Base-by-base conservation (phyloP, 2,113 vertebrate genomes). In the Rhinolophus ferrumequinum region DNA sequence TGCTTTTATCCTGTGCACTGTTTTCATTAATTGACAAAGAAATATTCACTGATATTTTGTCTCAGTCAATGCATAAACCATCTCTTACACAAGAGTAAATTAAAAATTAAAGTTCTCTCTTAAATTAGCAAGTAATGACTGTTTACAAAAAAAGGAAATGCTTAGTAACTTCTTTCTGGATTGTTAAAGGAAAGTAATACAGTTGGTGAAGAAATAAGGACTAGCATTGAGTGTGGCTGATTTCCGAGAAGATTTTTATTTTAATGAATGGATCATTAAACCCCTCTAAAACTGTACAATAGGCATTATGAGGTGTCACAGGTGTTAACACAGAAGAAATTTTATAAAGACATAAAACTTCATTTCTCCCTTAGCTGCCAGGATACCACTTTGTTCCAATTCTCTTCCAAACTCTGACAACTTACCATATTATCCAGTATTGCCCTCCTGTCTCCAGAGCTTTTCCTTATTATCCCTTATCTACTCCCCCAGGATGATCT, bases 21-120 rank as follows among this genome's bases (percentile, higher is more conserved):
- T 87, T 92, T 86, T 95, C 22, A 30, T 41, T 96, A 98, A 98
- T 93, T 93, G n/a, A 93, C 90, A 96, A 91, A 94, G 75, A 95
- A 96, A 76, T 84, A 97, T 22, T 96, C 73, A 70, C 80, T 88
- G 64, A 86, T 76, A 84, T 66, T 95, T 95, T 76, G 50, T 47
- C 26, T 97, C 83, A 93, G 70, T 76, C 80, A 90, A 81, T 79
- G 33, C 33, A 84, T 79, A 96, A 96, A 35, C 60, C 95, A 83
- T 87, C 56, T 79, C 95, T 96, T 83, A 76, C 30, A 82, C 88
- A 94, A 93, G 30, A 94, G 58, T 89, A 97, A 95, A 97, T 97
- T 95, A 92, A 97, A 97, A 92, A 90, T 93, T 95, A 85, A 97
- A 95, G 54, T 77, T 82, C 22, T 38, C 91, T 84, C 92, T 93